Evolutionary conservation across 2,888 invertebrate species (phyloP).

Genomic region (Limnephilus auricula): DNA sequence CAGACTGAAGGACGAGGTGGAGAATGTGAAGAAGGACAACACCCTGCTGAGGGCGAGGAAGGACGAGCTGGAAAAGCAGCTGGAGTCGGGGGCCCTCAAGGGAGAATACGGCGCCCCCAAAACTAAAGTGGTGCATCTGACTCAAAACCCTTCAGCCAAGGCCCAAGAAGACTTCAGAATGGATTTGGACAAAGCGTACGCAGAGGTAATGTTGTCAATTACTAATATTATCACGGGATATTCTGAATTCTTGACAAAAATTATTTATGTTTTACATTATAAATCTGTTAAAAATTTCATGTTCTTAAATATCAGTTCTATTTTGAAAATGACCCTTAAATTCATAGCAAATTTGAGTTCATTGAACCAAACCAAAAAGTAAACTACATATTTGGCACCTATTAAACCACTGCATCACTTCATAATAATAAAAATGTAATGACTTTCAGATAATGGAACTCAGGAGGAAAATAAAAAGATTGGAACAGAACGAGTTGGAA

Average conservation of each 20-base stretch:
- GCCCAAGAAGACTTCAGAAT: conserved; percentile 82
- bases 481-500: conserved; percentile 77
- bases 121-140: conserved; percentile 77
- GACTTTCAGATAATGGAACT: conserved; percentile 71
- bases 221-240: neutral
- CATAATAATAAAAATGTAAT: neutral
- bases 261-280: too few species aligned
- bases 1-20: conserved; percentile 80
- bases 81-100: conserved; percentile 76
- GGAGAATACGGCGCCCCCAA: conserved; percentile 55
- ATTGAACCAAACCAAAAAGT: too few species aligned
- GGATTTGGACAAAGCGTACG: conserved; percentile 83
- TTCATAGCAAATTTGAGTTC: too few species aligned
- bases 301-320: too few species aligned
- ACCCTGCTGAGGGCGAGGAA: conserved; percentile 76
- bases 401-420: neutral
- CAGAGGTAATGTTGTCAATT: conserved; percentile 76
- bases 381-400: too few species aligned
- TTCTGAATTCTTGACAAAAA: too few species aligned
- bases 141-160: conserved; percentile 85
- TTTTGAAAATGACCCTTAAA: too few species aligned
- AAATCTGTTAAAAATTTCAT: too few species aligned
- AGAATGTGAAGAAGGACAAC: conserved; percentile 75
- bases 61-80: conserved; percentile 82
- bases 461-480: conserved; percentile 78